Base-by-base conservation (phyloP, 2,888 invertebrate genomes). In the Sphaerophoria rueppellii region DNA sequence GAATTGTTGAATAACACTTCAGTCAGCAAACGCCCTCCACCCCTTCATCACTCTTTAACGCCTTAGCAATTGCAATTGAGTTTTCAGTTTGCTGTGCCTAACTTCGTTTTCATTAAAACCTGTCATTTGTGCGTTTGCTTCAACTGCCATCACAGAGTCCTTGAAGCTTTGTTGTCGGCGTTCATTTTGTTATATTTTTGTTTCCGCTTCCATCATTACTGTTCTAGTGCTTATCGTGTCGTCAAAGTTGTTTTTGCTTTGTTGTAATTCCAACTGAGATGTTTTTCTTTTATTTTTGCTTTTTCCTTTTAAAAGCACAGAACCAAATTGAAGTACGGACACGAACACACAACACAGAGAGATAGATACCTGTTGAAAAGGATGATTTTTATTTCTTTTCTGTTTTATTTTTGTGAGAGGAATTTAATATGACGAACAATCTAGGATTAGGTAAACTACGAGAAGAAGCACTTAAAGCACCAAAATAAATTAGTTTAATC, bases 71-170 rank as follows among this genome's bases (percentile, higher is more conserved):
- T 50, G 61, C 69, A 78, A 73, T 77, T 82, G 77, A 77, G 48
- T 82, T 82, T 78, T 61, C 73, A 69, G 69, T 61, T 67, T 16
- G 43, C 69, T 61, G 55, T 55, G 54, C 46, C 60, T 43, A 52
- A 58, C 77, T 72, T 69, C 61, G 73, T 82, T 82, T 82, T 63
- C 78, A 82, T 82, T 78, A 78, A 57, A 37, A 61, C 69, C 73
- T 82, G 82, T 63, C 82, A 73, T 78, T 78, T 78, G 61, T 61
- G 32, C 50, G 50, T 67, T 73, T 77, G 57, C 77, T 57, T 48
- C 50, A 75, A 69, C 60, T 78, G 77, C 32, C 78, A 24, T 24
- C 24, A 24, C 24, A 24, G 24, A 70, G 69, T 61, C 67, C 67
- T 67, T 67, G 67, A 52, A 52, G 34, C 34, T 48, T 43, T 55